phyloP scores from a whole-genome alignment of 2,113 vertebrate genomes.

The Sinocyclocheilus anophthalmus region DNA sequence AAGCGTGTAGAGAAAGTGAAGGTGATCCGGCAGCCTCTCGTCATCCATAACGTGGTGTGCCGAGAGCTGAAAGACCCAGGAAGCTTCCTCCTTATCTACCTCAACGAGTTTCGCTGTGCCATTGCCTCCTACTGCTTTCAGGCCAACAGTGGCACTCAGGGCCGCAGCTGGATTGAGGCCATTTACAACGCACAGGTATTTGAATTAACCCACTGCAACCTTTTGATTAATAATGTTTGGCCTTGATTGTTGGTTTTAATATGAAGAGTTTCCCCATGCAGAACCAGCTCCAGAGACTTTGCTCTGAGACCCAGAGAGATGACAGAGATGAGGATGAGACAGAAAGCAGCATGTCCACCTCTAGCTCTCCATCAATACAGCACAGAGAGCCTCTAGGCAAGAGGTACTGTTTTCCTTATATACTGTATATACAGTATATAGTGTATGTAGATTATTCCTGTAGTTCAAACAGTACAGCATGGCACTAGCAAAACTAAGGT shows the following conservation, averaged over 20 bases:
- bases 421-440: background rate
- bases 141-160: slow-evolving; percentile 85
- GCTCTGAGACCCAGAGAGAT: slow-evolving; percentile 59
- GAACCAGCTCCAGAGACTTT: slow-evolving; percentile 83
- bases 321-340: slow-evolving; percentile 74
- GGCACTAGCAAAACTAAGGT: background rate
- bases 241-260: background rate
- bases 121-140: slow-evolving; percentile 93
- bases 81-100: slow-evolving; percentile 92
- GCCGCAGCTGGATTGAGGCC: slow-evolving; percentile 89
- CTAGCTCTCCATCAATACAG: slow-evolving; percentile 84
- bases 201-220: background rate
- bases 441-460: background rate
- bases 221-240: background rate
- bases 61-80: slow-evolving; percentile 92
- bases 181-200: slow-evolving; percentile 89
- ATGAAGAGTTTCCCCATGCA: slow-evolving; percentile 28
- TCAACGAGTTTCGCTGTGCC: slow-evolving; percentile 90
- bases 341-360: slow-evolving; percentile 79
- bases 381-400: slow-evolving; percentile 73
- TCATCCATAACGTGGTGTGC: slow-evolving; percentile 88
- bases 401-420: slow-evolving; percentile 70
- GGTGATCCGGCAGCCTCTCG: slow-evolving; percentile 88
- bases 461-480: background rate
- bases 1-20: slow-evolving; percentile 92